Evolutionary conservation across 2,888 invertebrate species (phyloP).

Genomic region (Volucella zonaria): DNA sequence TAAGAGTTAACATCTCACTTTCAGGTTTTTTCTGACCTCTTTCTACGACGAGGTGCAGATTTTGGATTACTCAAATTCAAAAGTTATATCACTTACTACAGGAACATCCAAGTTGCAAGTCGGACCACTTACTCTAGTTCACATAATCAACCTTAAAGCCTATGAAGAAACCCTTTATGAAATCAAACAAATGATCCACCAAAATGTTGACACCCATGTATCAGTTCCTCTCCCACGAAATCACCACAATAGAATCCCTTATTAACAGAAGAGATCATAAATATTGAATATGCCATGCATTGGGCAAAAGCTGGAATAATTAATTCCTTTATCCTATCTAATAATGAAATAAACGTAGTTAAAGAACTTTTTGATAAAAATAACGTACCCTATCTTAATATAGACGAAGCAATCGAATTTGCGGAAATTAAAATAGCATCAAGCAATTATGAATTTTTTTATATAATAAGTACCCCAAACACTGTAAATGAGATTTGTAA

Average conservation of each 20-base stretch:
- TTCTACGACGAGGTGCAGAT: too few relatives aligned
- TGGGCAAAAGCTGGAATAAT: slow-evolving; percentile 50
- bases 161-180: too few relatives aligned
- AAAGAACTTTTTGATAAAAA: slow-evolving; percentile 43
- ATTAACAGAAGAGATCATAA: slow-evolving; percentile 9
- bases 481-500: slow-evolving; percentile 40
- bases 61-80: too few relatives aligned
- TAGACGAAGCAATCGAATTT: slow-evolving; percentile 64
- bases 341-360: slow-evolving; percentile 35
- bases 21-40: too few relatives aligned
- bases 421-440: slow-evolving; percentile 53
- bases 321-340: slow-evolving; percentile 41
- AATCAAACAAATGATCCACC: too few relatives aligned
- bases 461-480: slow-evolving; percentile 50
- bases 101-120: too few relatives aligned
- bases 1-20: too few relatives aligned
- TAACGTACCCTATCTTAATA: slow-evolving; percentile 51
- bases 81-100: too few relatives aligned
- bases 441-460: slow-evolving; percentile 45
- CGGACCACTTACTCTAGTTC: too few relatives aligned
- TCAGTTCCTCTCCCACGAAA: slow-evolving; percentile 7
- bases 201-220: neutral
- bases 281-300: slow-evolving; percentile 44
- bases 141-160: too few relatives aligned
- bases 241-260: neutral